Evolutionary conservation across 2,888 invertebrate genomes (phyloP).

Genomic region (Chrysolina oricalcia): DNA sequence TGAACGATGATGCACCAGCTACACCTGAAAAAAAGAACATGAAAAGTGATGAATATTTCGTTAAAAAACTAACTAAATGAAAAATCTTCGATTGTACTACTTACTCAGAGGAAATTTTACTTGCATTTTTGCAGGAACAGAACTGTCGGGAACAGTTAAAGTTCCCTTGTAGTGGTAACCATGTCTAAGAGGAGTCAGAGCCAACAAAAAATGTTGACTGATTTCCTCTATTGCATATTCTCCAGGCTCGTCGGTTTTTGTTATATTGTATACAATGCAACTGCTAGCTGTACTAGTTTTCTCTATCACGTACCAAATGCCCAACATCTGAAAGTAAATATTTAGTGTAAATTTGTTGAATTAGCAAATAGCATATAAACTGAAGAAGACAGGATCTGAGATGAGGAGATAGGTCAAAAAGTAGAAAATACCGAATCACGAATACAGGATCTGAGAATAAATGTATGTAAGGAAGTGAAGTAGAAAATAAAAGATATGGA

Average conservation of each 20-base stretch:
- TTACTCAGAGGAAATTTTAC: constrained; percentile 87
- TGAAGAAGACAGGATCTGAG: too few relatives aligned
- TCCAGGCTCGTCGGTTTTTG: constrained; percentile 79
- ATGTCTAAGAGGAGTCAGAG: constrained; percentile 84
- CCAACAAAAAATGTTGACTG: constrained; percentile 80
- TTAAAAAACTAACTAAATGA: neutral
- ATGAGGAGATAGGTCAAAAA: too few relatives aligned
- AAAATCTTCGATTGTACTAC: constrained; percentile 60
- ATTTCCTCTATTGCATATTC: constrained; percentile 82
- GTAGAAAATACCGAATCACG: too few relatives aligned
- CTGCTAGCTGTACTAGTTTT: constrained; percentile 87
- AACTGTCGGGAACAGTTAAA: constrained; percentile 78
- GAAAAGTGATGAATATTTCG: neutral
- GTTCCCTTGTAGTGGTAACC: constrained; percentile 86
- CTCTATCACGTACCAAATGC: constrained; percentile 87
- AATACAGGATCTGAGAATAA: too few relatives aligned
- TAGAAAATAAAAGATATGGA: too few relatives aligned
- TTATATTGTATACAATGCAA: constrained; percentile 87
- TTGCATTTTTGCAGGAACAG: constrained; percentile 81
- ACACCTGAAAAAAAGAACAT: constrained; percentile 73
- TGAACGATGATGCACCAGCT: constrained; percentile 83
- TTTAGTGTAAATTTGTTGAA: too few relatives aligned
- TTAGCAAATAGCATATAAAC: too few relatives aligned
- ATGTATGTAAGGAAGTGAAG: too few relatives aligned
- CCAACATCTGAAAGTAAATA: constrained; percentile 78